Base-by-base conservation (phyloP, 2,113 vertebrate genomes). In the Hyla sarda region DNA sequence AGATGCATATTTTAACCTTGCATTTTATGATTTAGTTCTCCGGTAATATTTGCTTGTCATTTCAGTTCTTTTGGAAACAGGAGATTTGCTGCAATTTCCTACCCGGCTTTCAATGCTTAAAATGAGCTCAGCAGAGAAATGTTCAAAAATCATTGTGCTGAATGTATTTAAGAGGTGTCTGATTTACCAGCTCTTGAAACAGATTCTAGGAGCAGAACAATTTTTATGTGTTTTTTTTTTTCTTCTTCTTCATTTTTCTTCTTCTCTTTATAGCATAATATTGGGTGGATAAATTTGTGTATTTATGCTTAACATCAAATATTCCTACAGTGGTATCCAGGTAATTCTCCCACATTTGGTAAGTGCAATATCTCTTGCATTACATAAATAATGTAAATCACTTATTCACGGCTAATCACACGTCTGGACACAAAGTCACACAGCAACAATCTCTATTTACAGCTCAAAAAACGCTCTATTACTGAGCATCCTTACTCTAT, bases 311-410 rank as follows among this genome's bases (percentile, higher is more conserved):
- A 19, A 78, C 16, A 56, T 77, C 25, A 50, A 28, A 30, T 52
- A 77, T 28, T 60, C 54, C 23, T 14, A 21, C 28, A 37, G 9
- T 41, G 52, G 21, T n/a, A 60, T 32, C 9, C n/a, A 28, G 34
- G 25, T 11, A n/a, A n/a, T 41, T 79, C 34, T 60, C 21, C 54
- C 25, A 34, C 14, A 45, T 41, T 47, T 25, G 34, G 23, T n/a
- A 14, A 8, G 8, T 62, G 21, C 21, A 47, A 52, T 54, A 16
- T 50, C 41, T 28, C 9, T 37, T n/a, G 25, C 28, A 83, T 72
- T 23, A 52, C 82, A 72, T 83, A 50, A 83, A 52, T 83, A 83
- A 83, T 72, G 82, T n/a, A 72, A 72, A 54, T 71, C 21, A 83
- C 50, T 71, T 83, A 72, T 83, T 72, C 52, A 83, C 17, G 6